Evolutionary conservation across 2,888 invertebrate genomes (phyloP), one percentile per base, ranked within the genome.

Genomic region (Prosopocoilus inquinatus): DNA sequence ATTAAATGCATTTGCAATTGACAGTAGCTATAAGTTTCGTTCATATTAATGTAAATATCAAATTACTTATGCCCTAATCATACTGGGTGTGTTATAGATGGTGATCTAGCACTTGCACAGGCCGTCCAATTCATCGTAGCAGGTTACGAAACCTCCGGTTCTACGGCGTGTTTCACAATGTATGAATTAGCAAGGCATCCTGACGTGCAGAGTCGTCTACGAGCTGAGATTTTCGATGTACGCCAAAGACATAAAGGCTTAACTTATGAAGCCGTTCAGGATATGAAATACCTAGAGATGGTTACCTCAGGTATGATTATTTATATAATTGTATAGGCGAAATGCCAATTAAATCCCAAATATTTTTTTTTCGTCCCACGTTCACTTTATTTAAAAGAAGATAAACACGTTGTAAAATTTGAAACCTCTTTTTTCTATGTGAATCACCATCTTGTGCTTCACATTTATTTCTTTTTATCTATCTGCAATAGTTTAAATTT

Each of bases 101-200:
- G 20, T 12, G 34, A 32, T 41, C 33, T 50, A 28, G 38, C 51
- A 13, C 12, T 47, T 13, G 32, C 51, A 9, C 55, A 51, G 35
- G 34, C 43, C 13, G 47, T 43, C 9, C 36, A 43, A 47, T 47
- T 56, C 36, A 48, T 56, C 15, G 9, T 56, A n/a, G 48, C 43
- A n/a, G 51, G 51, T 33, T 56, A 43, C 16, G 55, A 56, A 47
- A 51, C 55, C 5, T 20, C 44, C 20, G 28, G 43, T 9, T 36
- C 51, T 9, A 51, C 55, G 4, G 20, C 51, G 44, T 47, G 43
- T 9, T 47, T 47, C 9, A 13, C 47, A 20, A 20, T 56, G 12
- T 51, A 56, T 43, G 55, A 56, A 47, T 8, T 56, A 33, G 47
- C 47, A 28, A 38, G 36, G 9, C 47, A 56, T 43, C 47, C 47